These are phyloP conservation scores for Hozukius guyotensis DNA, from an alignment of 2,797 vertebrate genomes.

Conservation along the genomic window DNA sequence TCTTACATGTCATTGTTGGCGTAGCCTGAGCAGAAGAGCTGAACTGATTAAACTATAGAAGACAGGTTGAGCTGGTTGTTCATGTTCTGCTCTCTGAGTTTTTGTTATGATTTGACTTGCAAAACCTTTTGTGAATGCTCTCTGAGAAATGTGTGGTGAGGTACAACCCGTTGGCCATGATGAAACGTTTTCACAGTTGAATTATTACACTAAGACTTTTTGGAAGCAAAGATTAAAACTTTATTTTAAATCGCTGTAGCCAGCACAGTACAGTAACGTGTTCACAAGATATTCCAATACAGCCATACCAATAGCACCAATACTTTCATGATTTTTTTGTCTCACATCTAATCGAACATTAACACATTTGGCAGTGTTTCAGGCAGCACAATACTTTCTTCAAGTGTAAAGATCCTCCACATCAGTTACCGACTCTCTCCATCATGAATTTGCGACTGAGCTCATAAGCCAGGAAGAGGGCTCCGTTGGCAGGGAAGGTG, in stretches of 20 bases:
- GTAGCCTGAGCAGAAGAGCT: not conserved
- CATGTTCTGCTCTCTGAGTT: not conserved
- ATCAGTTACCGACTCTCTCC: slow-evolving; percentile 79
- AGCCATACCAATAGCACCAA: not conserved
- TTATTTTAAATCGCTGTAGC: slow-evolving; percentile 13
- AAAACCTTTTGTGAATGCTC: not conserved
- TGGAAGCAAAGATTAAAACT: not conserved
- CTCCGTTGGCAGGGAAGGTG: slow-evolving; percentile 92
- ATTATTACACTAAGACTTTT: not conserved
- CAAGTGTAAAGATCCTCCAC: not conserved
- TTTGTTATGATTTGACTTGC: not conserved
- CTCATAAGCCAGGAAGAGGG: slow-evolving; percentile 91
- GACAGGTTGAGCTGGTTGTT: not conserved
- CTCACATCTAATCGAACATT: not conserved
- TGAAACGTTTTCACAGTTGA: not conserved
- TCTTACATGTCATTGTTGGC: not conserved
- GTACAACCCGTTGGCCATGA: not conserved
- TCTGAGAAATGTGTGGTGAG: not conserved
- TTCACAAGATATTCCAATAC: not conserved
- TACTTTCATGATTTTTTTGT: not conserved
- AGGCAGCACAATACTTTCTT: not conserved
- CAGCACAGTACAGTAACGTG: not conserved
- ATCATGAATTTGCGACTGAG: slow-evolving; percentile 92
- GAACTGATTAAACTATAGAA: not conserved
- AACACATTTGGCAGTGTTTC: not conserved